phyloP scores from a whole-genome alignment of 2,113 vertebrate genomes.

The Apteryx owenii region DNA sequence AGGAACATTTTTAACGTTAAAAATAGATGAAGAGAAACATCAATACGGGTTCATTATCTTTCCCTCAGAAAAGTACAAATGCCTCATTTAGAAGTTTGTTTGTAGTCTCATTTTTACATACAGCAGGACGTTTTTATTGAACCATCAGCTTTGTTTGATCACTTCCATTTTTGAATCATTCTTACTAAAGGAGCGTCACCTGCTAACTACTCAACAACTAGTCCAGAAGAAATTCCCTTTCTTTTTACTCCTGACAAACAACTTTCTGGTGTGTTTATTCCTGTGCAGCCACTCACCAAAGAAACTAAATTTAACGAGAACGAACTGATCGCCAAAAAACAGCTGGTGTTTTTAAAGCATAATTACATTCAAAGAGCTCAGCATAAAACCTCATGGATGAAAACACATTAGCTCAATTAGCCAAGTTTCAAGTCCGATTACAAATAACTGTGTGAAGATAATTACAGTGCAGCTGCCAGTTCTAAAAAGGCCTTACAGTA shows the following conservation, averaged over 20 bases:
- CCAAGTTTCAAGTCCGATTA: slow-evolving; percentile 67
- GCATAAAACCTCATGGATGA: slow-evolving; percentile 60
- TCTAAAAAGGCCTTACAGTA: slow-evolving; percentile 45
- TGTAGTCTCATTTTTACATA: slow-evolving; percentile 42
- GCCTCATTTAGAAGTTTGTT: slow-evolving; percentile 37
- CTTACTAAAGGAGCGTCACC: neutral
- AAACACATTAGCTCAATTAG: slow-evolving; percentile 67
- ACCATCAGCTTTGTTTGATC: slow-evolving; percentile 52
- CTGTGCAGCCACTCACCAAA: neutral
- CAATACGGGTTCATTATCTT: slow-evolving; percentile 34
- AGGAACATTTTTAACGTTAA: slow-evolving; percentile 45
- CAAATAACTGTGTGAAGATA: slow-evolving; percentile 64
- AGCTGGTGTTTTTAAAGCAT: slow-evolving; percentile 25
- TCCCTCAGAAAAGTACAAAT: slow-evolving; percentile 30
- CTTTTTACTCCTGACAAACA: neutral
- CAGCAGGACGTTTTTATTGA: slow-evolving; percentile 30
- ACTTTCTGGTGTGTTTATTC: neutral
- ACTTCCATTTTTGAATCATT: neutral
- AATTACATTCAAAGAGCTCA: slow-evolving; percentile 44
- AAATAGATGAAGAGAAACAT: slow-evolving; percentile 38
- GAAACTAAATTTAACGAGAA: neutral
- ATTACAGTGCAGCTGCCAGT: slow-evolving; percentile 59
- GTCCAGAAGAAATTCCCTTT: neutral
- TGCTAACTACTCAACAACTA: neutral
- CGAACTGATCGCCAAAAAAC: neutral